Evolutionary conservation across 35 echinoderm and acorn worm genomes (phyloP), one percentile per base, ranked within the genome.

Genomic region (Patiria miniata): DNA sequence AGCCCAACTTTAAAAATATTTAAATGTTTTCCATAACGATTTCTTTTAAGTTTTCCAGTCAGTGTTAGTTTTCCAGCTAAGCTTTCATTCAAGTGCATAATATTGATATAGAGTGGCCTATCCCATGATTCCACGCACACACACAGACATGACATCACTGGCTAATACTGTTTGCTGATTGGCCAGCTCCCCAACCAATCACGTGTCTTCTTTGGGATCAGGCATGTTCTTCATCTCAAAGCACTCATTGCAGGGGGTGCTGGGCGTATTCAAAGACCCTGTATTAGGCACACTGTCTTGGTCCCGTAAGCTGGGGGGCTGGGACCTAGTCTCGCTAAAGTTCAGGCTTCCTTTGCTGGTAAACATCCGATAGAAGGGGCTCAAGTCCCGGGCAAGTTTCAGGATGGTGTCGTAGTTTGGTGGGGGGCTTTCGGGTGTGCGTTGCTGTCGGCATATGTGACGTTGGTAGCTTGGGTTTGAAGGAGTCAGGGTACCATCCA

Each of bases 341-440:
- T 73, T 73, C 34, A 73, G 34, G 65, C 65, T 73, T 34, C 65
- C 39, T 87, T 87, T 84, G 30, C 52, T 92, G 38, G 18, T 79
- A 78, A 52, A 86, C 79, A 52, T 79, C 77, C 61, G 78, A 68
- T 58, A 92, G 28, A 84, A 84, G 17, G 80, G 90, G 37, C 93
- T 95, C 40, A 89, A 91, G 32, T 95, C 89, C 50, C 91, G 91
- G 56, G 89, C 87, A 44, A 95, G 86, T 9, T 85, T 90, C 10
- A 92, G 40, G 40, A 95, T 92, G 51, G 93, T 83, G 37, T 95
- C 90, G 39, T 95, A 95, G 59, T 89, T 91, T 77, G 93, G 93
- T 9, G 93, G 93, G 16, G 93, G 93, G 85, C 93, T 95, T 38
- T 95, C 93, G 2, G 93, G 93, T 2, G 93, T 95, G n/a, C 85